These are phyloP conservation scores for Eilema caniola DNA, from an alignment of 2,888 invertebrate species.

Conservation along the genomic window DNA sequence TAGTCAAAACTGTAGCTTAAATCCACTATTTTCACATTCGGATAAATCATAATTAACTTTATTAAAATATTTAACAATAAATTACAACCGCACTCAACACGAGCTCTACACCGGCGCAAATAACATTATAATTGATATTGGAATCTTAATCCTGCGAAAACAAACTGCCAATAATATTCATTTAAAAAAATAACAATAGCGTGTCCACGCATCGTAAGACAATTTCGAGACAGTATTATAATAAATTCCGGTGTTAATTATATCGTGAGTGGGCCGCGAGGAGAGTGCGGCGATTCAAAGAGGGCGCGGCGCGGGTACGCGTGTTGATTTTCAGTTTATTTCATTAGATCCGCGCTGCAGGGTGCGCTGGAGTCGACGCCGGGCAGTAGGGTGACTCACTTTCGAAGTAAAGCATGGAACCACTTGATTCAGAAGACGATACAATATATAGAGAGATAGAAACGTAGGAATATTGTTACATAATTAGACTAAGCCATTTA, in stretches of 20 bases:
- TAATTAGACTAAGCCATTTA: too few species aligned
- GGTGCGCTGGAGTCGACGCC: conserved; percentile 71
- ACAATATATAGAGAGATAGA: too few species aligned
- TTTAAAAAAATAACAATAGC: conserved; percentile 68
- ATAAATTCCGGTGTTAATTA: conserved; percentile 84
- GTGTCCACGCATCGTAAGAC: conserved; percentile 68
- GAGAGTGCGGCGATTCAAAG: conserved; percentile 61
- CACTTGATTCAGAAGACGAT: too few species aligned
- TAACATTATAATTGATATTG: conserved; percentile 39
- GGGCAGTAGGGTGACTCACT: conserved; percentile 57
- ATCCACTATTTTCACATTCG: background rate
- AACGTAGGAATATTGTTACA: too few species aligned
- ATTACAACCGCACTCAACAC: conserved; percentile 17
- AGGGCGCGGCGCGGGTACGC: conserved; percentile 60
- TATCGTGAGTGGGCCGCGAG: conserved; percentile 70
- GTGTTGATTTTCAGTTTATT: conserved; percentile 88
- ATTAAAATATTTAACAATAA: conserved; percentile 16
- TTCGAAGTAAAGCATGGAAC: background rate
- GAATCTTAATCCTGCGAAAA: conserved; percentile 45
- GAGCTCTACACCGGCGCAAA: conserved; percentile 21
- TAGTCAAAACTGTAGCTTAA: background rate
- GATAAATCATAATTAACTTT: conserved; percentile 2
- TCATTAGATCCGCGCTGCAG: conserved; percentile 85
- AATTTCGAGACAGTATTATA: conserved; percentile 65
- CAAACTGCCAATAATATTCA: conserved; percentile 50